These are phyloP conservation scores for Corydoras sp. DNA, from an alignment of 2,113 vertebrate species.

Conservation along the genomic window DNA sequence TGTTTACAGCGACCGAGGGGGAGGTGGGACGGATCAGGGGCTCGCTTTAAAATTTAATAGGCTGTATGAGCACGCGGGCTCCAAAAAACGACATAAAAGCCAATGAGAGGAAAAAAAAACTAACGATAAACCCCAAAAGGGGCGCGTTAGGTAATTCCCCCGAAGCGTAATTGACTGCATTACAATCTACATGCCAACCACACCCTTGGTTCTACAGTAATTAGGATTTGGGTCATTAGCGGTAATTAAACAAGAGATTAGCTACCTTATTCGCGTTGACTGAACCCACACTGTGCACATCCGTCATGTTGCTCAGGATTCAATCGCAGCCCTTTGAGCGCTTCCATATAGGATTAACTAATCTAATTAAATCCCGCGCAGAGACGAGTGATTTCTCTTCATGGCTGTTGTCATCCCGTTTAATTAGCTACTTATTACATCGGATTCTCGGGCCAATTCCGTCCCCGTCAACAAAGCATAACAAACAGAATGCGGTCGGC, in stretches of 20 bases:
- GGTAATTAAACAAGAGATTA: slow-evolving; percentile 43
- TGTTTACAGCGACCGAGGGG: too few species aligned
- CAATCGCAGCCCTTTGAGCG: slow-evolving; percentile 28
- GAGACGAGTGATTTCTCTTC: slow-evolving; percentile 48
- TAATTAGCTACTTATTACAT: slow-evolving; percentile 54
- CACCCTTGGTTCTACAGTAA: slow-evolving; percentile 36
- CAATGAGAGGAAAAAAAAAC: too few species aligned
- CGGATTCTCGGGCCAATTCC: slow-evolving; percentile 40
- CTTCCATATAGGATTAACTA: slow-evolving; percentile 36
- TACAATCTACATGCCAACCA: slow-evolving; percentile 25
- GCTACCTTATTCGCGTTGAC: slow-evolving; percentile 36
- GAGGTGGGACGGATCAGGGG: too few species aligned
- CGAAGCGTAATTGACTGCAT: slow-evolving; percentile 39
- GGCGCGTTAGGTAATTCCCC: slow-evolving; percentile 5
- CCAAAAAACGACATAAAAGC: too few species aligned
- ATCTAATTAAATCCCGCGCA: slow-evolving; percentile 24
- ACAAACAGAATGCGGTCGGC: slow-evolving; percentile 22
- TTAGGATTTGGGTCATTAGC: slow-evolving; percentile 41
- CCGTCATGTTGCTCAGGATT: slow-evolving; percentile 30
- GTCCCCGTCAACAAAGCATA: slow-evolving; percentile 26
- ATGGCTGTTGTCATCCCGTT: slow-evolving; percentile 49
- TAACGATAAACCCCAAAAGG: too few species aligned
- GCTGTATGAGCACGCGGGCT: too few species aligned
- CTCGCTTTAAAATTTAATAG: too few species aligned
- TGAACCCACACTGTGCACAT: slow-evolving; percentile 32